Conservation (phyloP, 2,797 vertebrate species). For the Lerista edwardsae region DNA sequence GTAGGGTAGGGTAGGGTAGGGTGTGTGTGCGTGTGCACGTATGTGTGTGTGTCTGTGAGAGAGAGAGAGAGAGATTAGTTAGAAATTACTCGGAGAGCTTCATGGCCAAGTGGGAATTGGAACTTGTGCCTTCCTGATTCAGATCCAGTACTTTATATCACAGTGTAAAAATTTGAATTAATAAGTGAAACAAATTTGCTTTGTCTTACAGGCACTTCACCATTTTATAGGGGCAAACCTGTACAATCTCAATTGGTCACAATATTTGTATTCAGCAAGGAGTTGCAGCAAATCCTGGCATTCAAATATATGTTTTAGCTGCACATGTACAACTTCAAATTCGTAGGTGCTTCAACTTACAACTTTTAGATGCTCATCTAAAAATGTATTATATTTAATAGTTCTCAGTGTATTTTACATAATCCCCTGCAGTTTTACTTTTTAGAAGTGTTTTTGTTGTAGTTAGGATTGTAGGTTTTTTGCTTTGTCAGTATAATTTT, state of each 20-base stretch:
- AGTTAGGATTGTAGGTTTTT: background rate
- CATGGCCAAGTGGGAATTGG: background rate
- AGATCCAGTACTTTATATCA: background rate
- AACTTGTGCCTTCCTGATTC: background rate
- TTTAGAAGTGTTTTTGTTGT: background rate
- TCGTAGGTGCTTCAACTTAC: too few relatives aligned
- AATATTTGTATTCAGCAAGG: background rate
- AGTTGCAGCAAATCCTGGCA: background rate
- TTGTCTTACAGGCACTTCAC: background rate
- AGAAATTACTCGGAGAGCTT: background rate
- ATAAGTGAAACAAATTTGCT: background rate
- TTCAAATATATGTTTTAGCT: background rate
- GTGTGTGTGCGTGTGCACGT: too few relatives aligned
- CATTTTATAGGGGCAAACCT: too few relatives aligned
- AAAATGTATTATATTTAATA: background rate
- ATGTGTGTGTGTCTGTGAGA: too few relatives aligned
- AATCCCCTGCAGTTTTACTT: background rate
- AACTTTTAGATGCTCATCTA: background rate
- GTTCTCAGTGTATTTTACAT: background rate
- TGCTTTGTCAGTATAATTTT: background rate
- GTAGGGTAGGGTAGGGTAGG: background rate
- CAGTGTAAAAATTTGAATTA: background rate
- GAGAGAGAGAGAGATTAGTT: background rate
- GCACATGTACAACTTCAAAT: background rate
- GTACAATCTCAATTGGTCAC: background rate